Base-by-base conservation (phyloP, 2,797 vertebrate species). In the Falco berigora region DNA sequence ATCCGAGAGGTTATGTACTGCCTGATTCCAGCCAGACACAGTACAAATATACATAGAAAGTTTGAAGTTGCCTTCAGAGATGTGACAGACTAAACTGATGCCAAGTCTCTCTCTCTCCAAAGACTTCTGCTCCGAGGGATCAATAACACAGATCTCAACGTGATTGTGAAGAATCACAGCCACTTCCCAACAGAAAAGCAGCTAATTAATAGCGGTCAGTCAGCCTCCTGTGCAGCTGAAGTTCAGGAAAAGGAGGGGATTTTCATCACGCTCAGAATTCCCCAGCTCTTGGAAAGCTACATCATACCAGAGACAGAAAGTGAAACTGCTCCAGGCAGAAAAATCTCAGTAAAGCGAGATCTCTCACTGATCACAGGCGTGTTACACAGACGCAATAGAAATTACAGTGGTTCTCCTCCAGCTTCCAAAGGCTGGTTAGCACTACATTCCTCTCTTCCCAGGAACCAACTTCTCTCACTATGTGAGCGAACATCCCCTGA, bases 191-290 rank as follows among this genome's bases (percentile, higher is more conserved):
- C 24, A 76, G 59, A 73, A 76, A 71, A 42, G 12, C 40, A 87
- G 55, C 8, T 52, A 27, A 71, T 24, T 36, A 74, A 38, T 13
- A 90, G 40, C 55, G 86, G 69, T 13, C 30, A 47, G 59, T 27
- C 38, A 61, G 23, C 53, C 63, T 66, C 27, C 40, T 66, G 50
- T 4, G 1, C 53, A 61, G 52, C 46, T 68, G 61, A 88, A 16
- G 18, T 59, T 79, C 69, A 90, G 69, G 36, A 69, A 94, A 47
- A 75, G 24, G 86, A 80, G 81, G 88, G 71, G 75, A 71, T 77
- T 95, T 97, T 92, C 55, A 74, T 34, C 38, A 30, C 16, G 8
- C n/a, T 69, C 25, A 53, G 67, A 95, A 94, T 78, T 94, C 79
- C 92, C 88, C 77, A 68, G 52, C 27, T 69, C 38, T 50, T 34